Percentiles rank a stretch among this genome's conserved stretches.
Conservation (phyloP, 2,797 vertebrate genomes). For the Pangasius krempfi region DNA sequence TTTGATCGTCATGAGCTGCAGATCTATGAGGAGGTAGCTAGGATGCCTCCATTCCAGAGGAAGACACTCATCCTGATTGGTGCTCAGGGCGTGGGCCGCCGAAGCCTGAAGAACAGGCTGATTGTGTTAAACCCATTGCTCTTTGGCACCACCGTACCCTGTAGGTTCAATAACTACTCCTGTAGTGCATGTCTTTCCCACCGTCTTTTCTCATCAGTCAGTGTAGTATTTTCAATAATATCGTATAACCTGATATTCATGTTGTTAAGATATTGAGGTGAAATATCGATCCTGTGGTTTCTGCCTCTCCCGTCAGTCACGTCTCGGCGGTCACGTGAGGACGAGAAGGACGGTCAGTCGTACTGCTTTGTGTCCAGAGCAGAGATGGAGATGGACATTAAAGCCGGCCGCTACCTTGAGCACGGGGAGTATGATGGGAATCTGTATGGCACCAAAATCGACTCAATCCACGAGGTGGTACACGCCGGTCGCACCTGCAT, state of each 20-base stretch:
- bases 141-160: slow-evolving; percentile 97
- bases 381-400: slow-evolving; percentile 93
- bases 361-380: slow-evolving; percentile 90
- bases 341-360: slow-evolving; percentile 92
- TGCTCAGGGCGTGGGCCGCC: slow-evolving; percentile 94
- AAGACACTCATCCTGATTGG: slow-evolving; percentile 96
- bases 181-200: not conserved
- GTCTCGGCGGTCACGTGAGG: slow-evolving; percentile 88
- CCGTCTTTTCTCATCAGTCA: not conserved
- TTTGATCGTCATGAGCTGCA: slow-evolving; percentile 99
- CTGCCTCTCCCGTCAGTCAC: slow-evolving; percentile 79
- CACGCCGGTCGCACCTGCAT: slow-evolving; percentile 90
- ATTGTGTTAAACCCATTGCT: slow-evolving; percentile 89
- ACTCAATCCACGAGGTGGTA: slow-evolving; percentile 96
- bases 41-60: slow-evolving; percentile 98
- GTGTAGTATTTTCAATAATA: not conserved
- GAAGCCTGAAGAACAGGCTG: slow-evolving; percentile 97
- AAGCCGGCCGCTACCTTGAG: slow-evolving; percentile 91
- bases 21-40: slow-evolving; percentile 96
- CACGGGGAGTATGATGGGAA: slow-evolving; percentile 97
- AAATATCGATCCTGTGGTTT: not conserved
- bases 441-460: slow-evolving; percentile 97
- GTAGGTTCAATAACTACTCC: slow-evolving; percentile 75
- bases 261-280: not conserved
- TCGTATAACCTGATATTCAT: not conserved